Evolutionary conservation across 2,113 vertebrate genomes (phyloP).

Genomic region (Cheirogaleus medius): DNA sequence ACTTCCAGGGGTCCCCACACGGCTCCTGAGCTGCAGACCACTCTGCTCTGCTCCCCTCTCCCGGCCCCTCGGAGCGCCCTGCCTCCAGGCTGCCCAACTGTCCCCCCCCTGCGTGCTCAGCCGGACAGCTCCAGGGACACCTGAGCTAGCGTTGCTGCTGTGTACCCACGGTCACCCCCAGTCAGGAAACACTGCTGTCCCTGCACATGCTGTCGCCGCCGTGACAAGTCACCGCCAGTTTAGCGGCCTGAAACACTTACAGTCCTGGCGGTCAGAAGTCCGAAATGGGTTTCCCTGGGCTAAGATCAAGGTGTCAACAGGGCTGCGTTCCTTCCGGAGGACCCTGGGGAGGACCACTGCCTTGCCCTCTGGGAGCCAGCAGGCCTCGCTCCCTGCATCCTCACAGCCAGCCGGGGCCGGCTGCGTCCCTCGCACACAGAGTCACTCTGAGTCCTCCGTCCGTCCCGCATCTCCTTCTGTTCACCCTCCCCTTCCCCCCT

Average conservation of each 20-base stretch:
- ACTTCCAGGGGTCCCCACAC: not conserved
- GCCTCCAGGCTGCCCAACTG: not conserved
- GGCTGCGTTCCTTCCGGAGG: not conserved
- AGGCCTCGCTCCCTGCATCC: not conserved
- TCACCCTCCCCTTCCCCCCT: fast-evolving
- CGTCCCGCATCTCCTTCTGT: fast-evolving
- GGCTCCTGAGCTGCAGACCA: fast-evolving
- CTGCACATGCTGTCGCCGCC: not conserved
- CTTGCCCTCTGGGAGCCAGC: too few relatives aligned
- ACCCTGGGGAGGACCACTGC: too few relatives aligned
- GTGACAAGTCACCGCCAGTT: not conserved
- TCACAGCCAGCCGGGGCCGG: not conserved
- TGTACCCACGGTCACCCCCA: not conserved
- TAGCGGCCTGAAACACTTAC: not conserved
- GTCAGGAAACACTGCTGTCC: not conserved
- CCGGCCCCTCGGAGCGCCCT: not conserved
- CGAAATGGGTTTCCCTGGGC: too few relatives aligned
- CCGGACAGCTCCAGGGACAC: too few relatives aligned
- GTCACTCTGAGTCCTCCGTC: not conserved
- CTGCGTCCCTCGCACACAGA: too few relatives aligned
- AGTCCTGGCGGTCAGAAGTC: not conserved
- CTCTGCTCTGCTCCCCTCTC: not conserved
- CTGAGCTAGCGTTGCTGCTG: fast-evolving
- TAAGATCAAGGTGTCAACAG: too few relatives aligned
- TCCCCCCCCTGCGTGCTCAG: not conserved